These are phyloP conservation scores for Brachionus rotundiformis DNA, from an alignment of 1,140 invertebrate genomes.

Conservation along the genomic window DNA sequence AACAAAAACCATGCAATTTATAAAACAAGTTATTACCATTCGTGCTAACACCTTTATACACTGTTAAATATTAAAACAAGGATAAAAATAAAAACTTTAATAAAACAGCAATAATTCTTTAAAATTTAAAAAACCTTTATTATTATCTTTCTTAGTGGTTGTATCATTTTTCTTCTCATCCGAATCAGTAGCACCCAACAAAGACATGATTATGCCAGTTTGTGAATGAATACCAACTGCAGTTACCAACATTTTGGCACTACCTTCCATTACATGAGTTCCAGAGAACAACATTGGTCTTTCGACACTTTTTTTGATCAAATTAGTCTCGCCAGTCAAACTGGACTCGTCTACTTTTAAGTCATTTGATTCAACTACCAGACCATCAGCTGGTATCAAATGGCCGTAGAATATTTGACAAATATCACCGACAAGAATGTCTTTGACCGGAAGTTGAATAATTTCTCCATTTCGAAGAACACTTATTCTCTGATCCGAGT, in stretches of 20 bases:
- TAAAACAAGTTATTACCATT: not conserved
- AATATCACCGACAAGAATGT: constrained; percentile 97
- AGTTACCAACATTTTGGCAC: constrained; percentile 96
- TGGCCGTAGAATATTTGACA: constrained; percentile 80
- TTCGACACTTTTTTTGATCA: constrained; percentile 91
- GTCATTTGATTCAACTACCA: constrained; percentile 97
- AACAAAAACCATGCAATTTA: not conserved
- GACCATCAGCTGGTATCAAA: constrained; percentile 92
- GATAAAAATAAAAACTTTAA: not conserved
- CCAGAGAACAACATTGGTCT: constrained; percentile 92
- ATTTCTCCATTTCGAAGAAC: constrained; percentile 88
- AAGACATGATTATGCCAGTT: constrained; percentile 97
- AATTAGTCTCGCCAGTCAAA: constrained; percentile 97
- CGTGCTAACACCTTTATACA: constrained; percentile 2
- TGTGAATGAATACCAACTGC: constrained; percentile 98
- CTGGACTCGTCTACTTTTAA: constrained; percentile 97
- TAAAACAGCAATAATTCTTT: not conserved
- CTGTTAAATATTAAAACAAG: not conserved
- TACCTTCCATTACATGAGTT: constrained; percentile 99
- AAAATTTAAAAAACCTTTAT: not conserved
- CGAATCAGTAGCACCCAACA: constrained; percentile 73
- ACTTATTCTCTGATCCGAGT: constrained; percentile 96
- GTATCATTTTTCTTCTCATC: not conserved
- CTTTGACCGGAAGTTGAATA: constrained; percentile 89
- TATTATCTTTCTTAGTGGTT: not conserved